These are phyloP conservation scores for Adelphocoris suturalis DNA, from an alignment of 2,888 invertebrate species.

Conservation along the genomic window DNA sequence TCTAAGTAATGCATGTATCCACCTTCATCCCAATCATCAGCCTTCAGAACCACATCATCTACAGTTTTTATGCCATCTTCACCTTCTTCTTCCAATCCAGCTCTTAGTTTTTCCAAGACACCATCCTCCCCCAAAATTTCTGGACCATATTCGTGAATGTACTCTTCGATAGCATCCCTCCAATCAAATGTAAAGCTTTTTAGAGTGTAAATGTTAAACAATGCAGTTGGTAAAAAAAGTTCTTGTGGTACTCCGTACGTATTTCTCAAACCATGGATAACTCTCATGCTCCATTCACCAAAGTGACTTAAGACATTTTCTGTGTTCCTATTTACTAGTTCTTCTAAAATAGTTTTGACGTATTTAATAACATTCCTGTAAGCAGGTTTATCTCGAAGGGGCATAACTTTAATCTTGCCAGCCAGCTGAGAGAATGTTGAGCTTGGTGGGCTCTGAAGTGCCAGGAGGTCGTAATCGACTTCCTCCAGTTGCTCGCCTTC, in stretches of 20 bases:
- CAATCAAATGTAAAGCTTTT: slow-evolving; percentile 59
- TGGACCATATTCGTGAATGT: slow-evolving; percentile 63
- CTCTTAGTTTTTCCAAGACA: neutral
- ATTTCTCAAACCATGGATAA: slow-evolving; percentile 38
- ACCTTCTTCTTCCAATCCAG: slow-evolving; percentile 24
- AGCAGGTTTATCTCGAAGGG: slow-evolving; percentile 45
- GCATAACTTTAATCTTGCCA: slow-evolving; percentile 8
- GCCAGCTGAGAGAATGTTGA: slow-evolving; percentile 57
- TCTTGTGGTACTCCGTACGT: slow-evolving; percentile 63
- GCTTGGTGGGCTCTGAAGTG: slow-evolving; percentile 52
- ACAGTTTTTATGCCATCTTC: slow-evolving; percentile 53
- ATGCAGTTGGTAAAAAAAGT: slow-evolving; percentile 57
- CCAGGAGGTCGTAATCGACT: slow-evolving; percentile 23
- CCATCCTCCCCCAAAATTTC: slow-evolving; percentile 62
- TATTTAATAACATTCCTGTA: slow-evolving; percentile 52
- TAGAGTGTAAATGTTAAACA: slow-evolving; percentile 38
- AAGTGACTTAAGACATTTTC: slow-evolving; percentile 60
- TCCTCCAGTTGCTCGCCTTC: neutral
- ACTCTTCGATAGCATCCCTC: slow-evolving; percentile 63
- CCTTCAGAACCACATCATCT: slow-evolving; percentile 49
- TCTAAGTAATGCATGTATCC: slow-evolving; percentile 59
- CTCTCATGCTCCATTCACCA: slow-evolving; percentile 57
- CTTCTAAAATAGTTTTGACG: slow-evolving; percentile 55
- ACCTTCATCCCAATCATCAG: slow-evolving; percentile 68
- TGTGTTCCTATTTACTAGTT: slow-evolving; percentile 52